Base-by-base conservation (phyloP, 2,888 invertebrate genomes). In the Caenorhabditis sp. region DNA sequence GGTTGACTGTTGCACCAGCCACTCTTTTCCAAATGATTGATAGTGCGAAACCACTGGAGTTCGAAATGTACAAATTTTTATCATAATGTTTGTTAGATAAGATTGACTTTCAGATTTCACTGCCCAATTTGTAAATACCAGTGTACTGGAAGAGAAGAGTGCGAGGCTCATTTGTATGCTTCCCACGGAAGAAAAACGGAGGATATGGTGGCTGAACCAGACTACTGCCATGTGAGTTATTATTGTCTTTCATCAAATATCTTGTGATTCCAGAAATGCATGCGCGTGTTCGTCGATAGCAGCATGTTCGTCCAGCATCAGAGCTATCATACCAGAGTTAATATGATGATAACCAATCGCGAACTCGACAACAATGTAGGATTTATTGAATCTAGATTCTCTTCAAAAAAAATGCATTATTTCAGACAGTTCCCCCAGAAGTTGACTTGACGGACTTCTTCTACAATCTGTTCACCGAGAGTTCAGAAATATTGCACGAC, bases 241-340 rank as follows among this genome's bases (percentile, higher is more conserved):
- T 26, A 7, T 51, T 10, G 22, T 19, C 10, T 10, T 22, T 7
- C 4, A 51, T 19, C 5, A 4, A 54, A 38, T 24, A 38, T 26
- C 19, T 31, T 47, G 1, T 12, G 19, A 14, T 70, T 86, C 44
- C 77, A 89, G 86, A 85, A 86, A n/a, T 90, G 90, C 76, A 82
- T 89, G 70, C 86, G 87, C n/a, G 47, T 82, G 4, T 91, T 91
- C 74, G 72, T 80, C 16, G 90, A 90, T 56, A 59, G 35, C 8
- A 44, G 35, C 8, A 64, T 75, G 51, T 68, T 77, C 44, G 85
- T 89, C 22, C 90, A 90, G 56, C 91, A 91, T 80, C 88, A 88
- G 44, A 88, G 89, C 73, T 90, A 91, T 63, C 91, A 91, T 85
- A 88, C 90, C n/a, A 83, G 91, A 47, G 88, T 91, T 22, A 86